A percentile compares a stretch with the other conserved stretches of the same genome.
Evolutionary conservation across 2,797 vertebrate species (phyloP).

Genomic region (Pseudocheirus occidentalis): DNA sequence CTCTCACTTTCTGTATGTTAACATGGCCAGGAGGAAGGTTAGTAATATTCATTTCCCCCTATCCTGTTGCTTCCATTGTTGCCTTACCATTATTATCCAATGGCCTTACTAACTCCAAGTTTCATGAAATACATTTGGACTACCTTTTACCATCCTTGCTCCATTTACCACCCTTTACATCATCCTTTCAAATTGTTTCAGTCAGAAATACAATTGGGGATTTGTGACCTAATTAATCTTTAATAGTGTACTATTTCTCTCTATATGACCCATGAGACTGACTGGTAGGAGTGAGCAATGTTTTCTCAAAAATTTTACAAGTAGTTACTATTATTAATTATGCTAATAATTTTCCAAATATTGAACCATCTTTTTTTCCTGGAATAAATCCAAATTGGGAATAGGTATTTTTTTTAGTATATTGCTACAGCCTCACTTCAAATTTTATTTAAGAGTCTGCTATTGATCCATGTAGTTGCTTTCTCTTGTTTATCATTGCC

Average conservation of each 20-base stretch:
- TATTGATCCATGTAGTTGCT: no score
- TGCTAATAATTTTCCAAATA: no score
- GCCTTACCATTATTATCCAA: background rate
- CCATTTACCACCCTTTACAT: no score
- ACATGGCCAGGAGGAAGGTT: background rate
- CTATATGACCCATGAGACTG: background rate
- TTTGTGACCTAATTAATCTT: slow-evolving; percentile 24
- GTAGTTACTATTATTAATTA: no score
- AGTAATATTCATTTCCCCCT: background rate
- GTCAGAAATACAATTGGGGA: background rate
- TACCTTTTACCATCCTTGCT: background rate
- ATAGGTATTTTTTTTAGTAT: no score
- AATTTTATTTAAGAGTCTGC: no score
- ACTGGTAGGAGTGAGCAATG: background rate
- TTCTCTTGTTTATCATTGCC: no score
- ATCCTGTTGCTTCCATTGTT: no score
- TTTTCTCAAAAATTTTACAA: background rate
- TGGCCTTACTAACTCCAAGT: background rate
- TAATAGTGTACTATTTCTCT: background rate
- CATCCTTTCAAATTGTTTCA: background rate
- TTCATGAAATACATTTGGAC: background rate
- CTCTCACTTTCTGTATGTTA: background rate
- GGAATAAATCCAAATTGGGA: no score
- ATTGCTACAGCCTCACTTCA: no score
- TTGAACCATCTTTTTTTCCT: no score